A percentile compares a stretch with the other conserved stretches of the same genome.
Conservation (phyloP, 64 coral and sea anemone species). For the Montipora efflorescens region DNA sequence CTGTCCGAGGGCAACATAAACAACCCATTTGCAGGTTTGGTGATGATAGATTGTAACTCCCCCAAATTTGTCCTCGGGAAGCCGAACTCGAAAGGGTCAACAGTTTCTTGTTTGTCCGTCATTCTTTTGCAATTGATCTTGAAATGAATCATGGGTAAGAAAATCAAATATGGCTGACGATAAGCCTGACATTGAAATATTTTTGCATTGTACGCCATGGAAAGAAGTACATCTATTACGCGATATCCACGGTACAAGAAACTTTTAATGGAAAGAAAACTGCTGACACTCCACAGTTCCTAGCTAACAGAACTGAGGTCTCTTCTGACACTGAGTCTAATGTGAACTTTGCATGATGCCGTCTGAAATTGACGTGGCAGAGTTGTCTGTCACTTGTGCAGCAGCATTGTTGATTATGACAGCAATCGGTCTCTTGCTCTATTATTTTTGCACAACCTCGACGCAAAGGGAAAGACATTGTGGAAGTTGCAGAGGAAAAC, state of each 20-base stretch:
- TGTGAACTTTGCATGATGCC: background rate
- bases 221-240: background rate
- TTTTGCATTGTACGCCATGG: background rate
- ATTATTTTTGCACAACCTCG: conserved; percentile 72
- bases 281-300: background rate
- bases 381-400: conserved; percentile 64
- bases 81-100: too few relatives aligned
- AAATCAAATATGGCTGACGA: background rate
- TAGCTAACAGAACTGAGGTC: background rate
- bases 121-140: background rate
- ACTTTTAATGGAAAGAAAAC: background rate
- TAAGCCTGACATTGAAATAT: background rate
- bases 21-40: conserved; percentile 17
- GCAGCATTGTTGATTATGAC: conserved; percentile 68
- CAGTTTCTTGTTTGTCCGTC: background rate
- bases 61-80: conserved; percentile 21
- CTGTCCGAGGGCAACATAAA: conserved; percentile 35
- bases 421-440: conserved; percentile 51
- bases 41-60: conserved; percentile 56
- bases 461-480: conserved; percentile 55
- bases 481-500: conserved; percentile 19
- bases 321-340: background rate
- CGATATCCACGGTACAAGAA: background rate
- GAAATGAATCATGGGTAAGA: conserved; percentile 17
- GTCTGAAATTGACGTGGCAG: conserved; percentile 42